These are phyloP conservation scores for Zele albiditarsus DNA, from an alignment of 2,888 invertebrate species.

Conservation along the genomic window DNA sequence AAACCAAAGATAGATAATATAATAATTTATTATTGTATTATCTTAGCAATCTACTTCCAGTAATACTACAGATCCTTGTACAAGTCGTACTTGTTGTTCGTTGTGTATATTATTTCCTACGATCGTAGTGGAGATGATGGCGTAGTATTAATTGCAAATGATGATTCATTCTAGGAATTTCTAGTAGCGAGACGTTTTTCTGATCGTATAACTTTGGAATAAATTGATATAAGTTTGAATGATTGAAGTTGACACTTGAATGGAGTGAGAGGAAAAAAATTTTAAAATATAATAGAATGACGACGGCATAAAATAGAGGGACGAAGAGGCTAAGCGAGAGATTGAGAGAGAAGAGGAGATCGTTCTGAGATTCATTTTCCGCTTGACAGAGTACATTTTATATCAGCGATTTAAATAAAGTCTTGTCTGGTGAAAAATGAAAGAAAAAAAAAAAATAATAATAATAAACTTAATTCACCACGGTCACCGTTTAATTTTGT, in stretches of 20 bases:
- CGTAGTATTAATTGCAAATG: no score
- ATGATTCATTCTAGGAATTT: no score
- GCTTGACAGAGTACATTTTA: neutral
- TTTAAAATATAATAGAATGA: neutral
- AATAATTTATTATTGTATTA: no score
- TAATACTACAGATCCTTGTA: no score
- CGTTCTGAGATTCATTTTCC: neutral
- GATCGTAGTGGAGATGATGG: no score
- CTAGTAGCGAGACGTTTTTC: neutral
- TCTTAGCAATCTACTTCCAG: no score
- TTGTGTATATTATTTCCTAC: no score
- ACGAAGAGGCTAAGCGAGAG: neutral
- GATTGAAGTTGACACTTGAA: neutral
- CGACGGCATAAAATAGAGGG: no score
- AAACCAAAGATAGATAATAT: no score
- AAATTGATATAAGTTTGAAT: neutral
- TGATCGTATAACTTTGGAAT: neutral
- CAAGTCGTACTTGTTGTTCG: no score
- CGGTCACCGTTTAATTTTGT: conserved; percentile 40
- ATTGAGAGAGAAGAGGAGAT: neutral
- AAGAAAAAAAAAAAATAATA: neutral
- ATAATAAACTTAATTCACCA: neutral
- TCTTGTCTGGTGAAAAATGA: neutral
- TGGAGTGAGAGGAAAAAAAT: neutral
- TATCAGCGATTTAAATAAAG: conserved; percentile 9